Evolutionary conservation across 2,888 invertebrate genomes (phyloP), one percentile per base, ranked within the genome.

Genomic region (Ethmia dodecea): DNA sequence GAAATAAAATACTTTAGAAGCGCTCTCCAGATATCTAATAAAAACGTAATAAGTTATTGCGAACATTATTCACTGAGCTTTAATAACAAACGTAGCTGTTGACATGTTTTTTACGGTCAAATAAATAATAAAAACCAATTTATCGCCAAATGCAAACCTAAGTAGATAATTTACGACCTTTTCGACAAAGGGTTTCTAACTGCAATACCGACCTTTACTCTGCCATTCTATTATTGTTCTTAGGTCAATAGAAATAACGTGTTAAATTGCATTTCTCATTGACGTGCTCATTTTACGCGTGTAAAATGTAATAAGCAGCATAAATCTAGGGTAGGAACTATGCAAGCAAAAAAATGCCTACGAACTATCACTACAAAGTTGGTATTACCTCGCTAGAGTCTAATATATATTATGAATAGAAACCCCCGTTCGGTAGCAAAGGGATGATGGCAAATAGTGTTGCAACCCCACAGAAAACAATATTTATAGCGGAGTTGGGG

Each of bases 281-380:
- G 55, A 56, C 63, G 54, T 66, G 71, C 66, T 76, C 71, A 76
- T 76, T 80, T 77, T 77, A 73, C 73, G 78, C 74, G 72, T 69
- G 68, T 74, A 76, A 78, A 80, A 80, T 76, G 71, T 79, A 77
- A 80, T 80, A 80, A 80, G 76, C 66, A 67, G 68, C 65, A 77
- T 79, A 80, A 80, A 81, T 83, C 71, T 67, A 63, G 13, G 60
- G 61, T 69, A 57, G 56, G n/a, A n/a, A n/a, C n/a, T n/a, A n/a
- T n/a, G n/a, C n/a, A n/a, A n/a, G n/a, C n/a, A n/a, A n/a, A n/a
- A n/a, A n/a, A n/a, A n/a, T n/a, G n/a, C n/a, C n/a, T n/a, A n/a
- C n/a, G n/a, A n/a, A n/a, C n/a, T n/a, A n/a, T n/a, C n/a, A n/a
- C n/a, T n/a, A n/a, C 61, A 71, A 56, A 63, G 71, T 55, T 44